Base-by-base conservation (phyloP, 2,797 vertebrate species). In the Typhlichthys eigenmanni region DNA sequence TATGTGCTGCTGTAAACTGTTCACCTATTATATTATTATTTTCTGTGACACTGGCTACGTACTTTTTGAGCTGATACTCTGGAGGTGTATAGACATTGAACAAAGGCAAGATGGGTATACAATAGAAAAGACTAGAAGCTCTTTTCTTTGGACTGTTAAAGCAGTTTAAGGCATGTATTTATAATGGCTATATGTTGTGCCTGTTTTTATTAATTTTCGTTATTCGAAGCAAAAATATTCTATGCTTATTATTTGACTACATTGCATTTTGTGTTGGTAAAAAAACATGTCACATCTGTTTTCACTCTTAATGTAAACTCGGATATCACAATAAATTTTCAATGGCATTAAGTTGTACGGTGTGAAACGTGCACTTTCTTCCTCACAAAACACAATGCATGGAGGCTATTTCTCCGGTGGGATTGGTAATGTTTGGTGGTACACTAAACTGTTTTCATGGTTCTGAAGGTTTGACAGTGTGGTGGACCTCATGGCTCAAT, bases 321-420 rank as follows among this genome's bases (percentile, higher is more conserved):
- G 91, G 92, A 93, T 95, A 95, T 94, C 94, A 95, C 93, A 96
- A 95, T 96, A 97, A 96, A 96, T 93, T 93, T 95, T 95, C 85
- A 91, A 83, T 95, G 92, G 92, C 90, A 91, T 88, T 84, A 60
- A 60, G 16, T 49, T 52, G 54, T 75, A 45, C n/a, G 29, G 55
- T 47, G 70, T 64, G 51, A 75, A 13, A 55, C 17, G 38, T 45
- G 57, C 34, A 45, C 63, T 58, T 11, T n/a, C 14, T 55, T 12
- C 1, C 5, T 14, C 6, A 4, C 24, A 24, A 24, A 4, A 24
- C 24, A 4, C 0, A 24, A 24, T 24, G 24, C 24, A 24, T 24
- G 24, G 24, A 24, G 24, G 3, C 24, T 24, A 4, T 24, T 24
- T 24, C 24, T 24, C 24, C 24, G 24, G 24, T 24, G 3, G 24